Conservation (phyloP, 2,797 vertebrate species). For the Myripristis murdjan region DNA sequence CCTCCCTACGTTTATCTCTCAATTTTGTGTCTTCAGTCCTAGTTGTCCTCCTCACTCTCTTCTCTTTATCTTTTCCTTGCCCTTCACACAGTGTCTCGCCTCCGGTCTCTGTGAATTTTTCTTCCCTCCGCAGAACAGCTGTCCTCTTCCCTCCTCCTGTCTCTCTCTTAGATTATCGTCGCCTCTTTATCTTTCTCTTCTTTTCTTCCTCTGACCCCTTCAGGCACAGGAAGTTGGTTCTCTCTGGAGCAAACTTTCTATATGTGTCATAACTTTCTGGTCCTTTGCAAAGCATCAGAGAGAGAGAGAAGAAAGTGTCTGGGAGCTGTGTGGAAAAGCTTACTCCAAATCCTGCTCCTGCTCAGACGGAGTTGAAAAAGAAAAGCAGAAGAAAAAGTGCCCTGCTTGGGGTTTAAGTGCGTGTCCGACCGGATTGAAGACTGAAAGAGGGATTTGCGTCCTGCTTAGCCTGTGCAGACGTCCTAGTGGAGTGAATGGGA, state of each 20-base stretch:
- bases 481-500: slow-evolving; percentile 63
- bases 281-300: slow-evolving; percentile 55
- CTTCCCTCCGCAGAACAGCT: slow-evolving; percentile 61
- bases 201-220: slow-evolving; percentile 60
- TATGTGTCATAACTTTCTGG: slow-evolving; percentile 66
- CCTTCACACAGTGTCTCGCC: slow-evolving; percentile 69
- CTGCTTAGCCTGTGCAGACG: slow-evolving; percentile 38
- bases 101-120: slow-evolving; percentile 59
- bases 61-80: slow-evolving; percentile 32
- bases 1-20: slow-evolving; percentile 17
- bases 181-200: slow-evolving; percentile 66
- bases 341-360: slow-evolving; percentile 58
- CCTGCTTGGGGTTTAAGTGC: slow-evolving; percentile 49
- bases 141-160: slow-evolving; percentile 63
- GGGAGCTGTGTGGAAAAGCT: slow-evolving; percentile 20
- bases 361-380: slow-evolving; percentile 20
- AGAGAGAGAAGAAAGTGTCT: slow-evolving; percentile 1
- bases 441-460: slow-evolving; percentile 31
- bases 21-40: slow-evolving; percentile 34
- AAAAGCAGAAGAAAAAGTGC: slow-evolving; percentile 3
- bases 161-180: slow-evolving; percentile 42
- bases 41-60: slow-evolving; percentile 37
- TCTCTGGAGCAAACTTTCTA: slow-evolving; percentile 31
- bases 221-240: slow-evolving; percentile 34
- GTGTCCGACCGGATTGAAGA: slow-evolving; percentile 55